A percentile compares a stretch with the other conserved stretches of the same genome.
Conservation (phyloP, 2,113 vertebrate genomes). For the Anoplopoma fimbria region DNA sequence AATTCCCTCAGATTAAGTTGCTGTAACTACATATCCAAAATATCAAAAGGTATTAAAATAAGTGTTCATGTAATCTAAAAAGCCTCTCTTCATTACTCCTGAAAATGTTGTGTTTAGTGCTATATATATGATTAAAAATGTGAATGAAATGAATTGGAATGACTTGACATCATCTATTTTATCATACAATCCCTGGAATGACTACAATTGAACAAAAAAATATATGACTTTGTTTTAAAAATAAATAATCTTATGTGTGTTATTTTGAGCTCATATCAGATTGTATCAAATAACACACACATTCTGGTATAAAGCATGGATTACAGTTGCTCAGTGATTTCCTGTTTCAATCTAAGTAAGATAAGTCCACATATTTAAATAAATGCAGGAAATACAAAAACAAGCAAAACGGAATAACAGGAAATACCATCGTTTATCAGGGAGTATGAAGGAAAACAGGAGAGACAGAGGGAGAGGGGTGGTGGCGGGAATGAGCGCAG, state of each 20-base stretch:
- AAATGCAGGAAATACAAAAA: slow-evolving; percentile 46
- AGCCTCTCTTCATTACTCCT: neutral
- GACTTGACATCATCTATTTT: neutral
- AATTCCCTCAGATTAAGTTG: neutral
- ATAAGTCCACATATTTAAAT: slow-evolving; percentile 27
- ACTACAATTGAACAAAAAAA: neutral
- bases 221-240: neutral
- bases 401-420: slow-evolving; percentile 38
- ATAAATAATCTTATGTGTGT: neutral
- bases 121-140: slow-evolving; percentile 1
- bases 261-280: slow-evolving; percentile 3
- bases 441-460: slow-evolving; percentile 36
- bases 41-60: neutral
- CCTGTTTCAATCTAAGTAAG: slow-evolving; percentile 15
- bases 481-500: slow-evolving; percentile 22
- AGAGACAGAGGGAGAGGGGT: neutral
- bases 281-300: slow-evolving; percentile 17
- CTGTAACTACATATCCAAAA: neutral
- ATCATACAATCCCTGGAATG: neutral
- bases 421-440: slow-evolving; percentile 57
- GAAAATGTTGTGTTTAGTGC: neutral
- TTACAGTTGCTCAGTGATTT: slow-evolving; percentile 6
- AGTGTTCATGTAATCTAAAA: neutral
- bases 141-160: neutral
- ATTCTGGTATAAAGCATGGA: slow-evolving; percentile 32